Conservation (phyloP, 2,888 invertebrate species). For the Drosophila helvetica region DNA sequence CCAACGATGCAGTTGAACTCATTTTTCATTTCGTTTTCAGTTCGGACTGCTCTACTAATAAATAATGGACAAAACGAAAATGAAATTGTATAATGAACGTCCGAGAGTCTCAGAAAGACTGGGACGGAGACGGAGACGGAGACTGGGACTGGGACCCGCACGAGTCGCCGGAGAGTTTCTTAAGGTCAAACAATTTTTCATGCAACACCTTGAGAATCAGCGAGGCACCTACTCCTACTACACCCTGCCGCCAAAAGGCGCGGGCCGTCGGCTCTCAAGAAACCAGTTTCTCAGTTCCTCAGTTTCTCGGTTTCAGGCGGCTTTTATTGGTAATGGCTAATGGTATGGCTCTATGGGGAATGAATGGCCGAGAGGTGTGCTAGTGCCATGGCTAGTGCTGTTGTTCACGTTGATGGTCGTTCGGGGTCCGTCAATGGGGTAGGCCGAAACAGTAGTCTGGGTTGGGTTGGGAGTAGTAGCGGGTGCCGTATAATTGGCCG, state of each 20-base stretch:
- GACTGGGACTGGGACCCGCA: constrained; percentile 1
- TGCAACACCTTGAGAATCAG: constrained; percentile 70
- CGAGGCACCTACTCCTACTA: constrained; percentile 27
- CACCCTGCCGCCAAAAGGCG: constrained; percentile 21
- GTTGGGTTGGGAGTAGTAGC: constrained; percentile 10
- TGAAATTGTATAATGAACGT: constrained; percentile 53
- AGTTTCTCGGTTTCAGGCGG: constrained; percentile 38
- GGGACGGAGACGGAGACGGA: too few species aligned
- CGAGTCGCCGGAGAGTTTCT: constrained; percentile 34
- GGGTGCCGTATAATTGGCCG: constrained; percentile 62
- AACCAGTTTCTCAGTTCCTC: constrained; percentile 63
- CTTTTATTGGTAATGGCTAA: constrained; percentile 35
- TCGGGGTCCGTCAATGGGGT: constrained; percentile 26
- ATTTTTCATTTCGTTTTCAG: constrained; percentile 32
- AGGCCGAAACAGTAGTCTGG: constrained; percentile 17
- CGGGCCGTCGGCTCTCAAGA: constrained; percentile 13
- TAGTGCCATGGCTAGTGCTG: constrained; percentile 1
- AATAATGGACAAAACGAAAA: constrained; percentile 49
- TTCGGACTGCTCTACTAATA: constrained; percentile 11
- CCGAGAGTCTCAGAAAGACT: background rate
- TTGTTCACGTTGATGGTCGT: background rate
- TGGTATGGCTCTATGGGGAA: constrained; percentile 47
- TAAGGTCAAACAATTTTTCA: constrained; percentile 72
- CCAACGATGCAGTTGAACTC: constrained; percentile 10
- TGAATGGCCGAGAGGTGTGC: constrained; percentile 30